These are phyloP conservation scores for Phaethornis superciliosus DNA, from an alignment of 2,113 vertebrate genomes.

Conservation along the genomic window DNA sequence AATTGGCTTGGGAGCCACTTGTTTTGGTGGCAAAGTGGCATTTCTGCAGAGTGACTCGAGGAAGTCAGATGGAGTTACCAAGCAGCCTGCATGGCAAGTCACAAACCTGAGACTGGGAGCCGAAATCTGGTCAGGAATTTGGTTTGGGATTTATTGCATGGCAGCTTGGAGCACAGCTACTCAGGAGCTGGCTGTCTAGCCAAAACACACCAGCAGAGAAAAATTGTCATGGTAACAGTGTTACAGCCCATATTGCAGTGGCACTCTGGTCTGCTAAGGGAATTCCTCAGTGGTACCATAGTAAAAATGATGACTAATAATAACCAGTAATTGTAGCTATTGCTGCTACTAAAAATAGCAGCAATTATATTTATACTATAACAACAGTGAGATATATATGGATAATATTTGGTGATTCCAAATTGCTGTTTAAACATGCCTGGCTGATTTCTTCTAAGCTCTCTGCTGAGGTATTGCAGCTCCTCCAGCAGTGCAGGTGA, in stretches of 20 bases:
- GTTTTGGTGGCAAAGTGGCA: neutral
- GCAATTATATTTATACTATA: slow-evolving; percentile 26
- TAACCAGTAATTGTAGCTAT: slow-evolving; percentile 25
- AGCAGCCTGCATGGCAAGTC: neutral
- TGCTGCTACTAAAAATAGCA: slow-evolving; percentile 40
- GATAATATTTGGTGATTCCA: slow-evolving; percentile 44
- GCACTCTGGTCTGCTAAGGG: neutral
- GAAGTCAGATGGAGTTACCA: neutral
- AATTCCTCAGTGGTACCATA: slow-evolving; percentile 49
- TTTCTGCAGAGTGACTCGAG: neutral
- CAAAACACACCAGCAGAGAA: slow-evolving; percentile 48
- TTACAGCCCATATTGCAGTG: neutral
- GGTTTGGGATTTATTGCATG: slow-evolving; percentile 64
- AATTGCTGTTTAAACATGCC: neutral
- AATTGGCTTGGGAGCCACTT: fast-evolving
- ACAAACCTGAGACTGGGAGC: neutral
- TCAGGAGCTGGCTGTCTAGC: slow-evolving; percentile 57
- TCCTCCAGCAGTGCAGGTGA: neutral
- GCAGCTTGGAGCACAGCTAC: slow-evolving; percentile 49
- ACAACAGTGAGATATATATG: slow-evolving; percentile 26
- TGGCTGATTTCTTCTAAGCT: neutral
- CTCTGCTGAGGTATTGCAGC: neutral
- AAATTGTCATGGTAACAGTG: slow-evolving; percentile 45
- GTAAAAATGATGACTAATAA: slow-evolving; percentile 55
- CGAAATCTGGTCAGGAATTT: slow-evolving; percentile 58